A percentile compares a stretch with the other conserved stretches of the same genome.
Evolutionary conservation across 1,140 invertebrate genomes (phyloP).

Genomic region (Papilio xuthus): DNA sequence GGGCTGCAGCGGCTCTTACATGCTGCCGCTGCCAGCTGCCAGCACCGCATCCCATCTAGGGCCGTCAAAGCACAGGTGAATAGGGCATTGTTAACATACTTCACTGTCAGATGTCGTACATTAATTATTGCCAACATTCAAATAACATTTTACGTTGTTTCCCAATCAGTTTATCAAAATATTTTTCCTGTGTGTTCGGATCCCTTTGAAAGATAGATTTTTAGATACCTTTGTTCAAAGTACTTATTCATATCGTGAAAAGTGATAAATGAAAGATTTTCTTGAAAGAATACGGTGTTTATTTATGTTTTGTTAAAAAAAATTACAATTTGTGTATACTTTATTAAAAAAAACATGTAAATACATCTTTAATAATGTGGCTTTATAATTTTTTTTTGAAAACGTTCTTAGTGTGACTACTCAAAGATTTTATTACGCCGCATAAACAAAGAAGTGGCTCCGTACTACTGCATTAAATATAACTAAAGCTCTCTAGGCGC

Average conservation of each 20-base stretch:
- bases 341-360: neutral
- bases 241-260: neutral
- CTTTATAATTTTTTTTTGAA: neutral
- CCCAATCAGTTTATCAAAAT: neutral
- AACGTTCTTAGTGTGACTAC: neutral
- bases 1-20: conserved; percentile 56
- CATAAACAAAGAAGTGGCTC: conserved; percentile 13
- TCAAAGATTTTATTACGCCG: neutral
- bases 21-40: neutral
- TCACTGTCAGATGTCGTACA: conserved; percentile 1
- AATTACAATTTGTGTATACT: no score
- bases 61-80: conserved; percentile 3
- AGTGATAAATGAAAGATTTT: neutral
- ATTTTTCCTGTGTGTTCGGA: no score
- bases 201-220: neutral
- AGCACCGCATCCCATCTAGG: neutral
- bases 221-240: neutral
- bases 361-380: neutral
- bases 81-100: conserved; percentile 13
- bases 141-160: neutral
- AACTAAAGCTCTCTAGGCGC: neutral
- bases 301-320: no score
- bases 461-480: conserved; percentile 18
- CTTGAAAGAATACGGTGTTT: no score
- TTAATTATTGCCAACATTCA: neutral